Percentiles rank a stretch among this genome's conserved stretches.
Conservation (phyloP, 2,113 vertebrate genomes). For the Larimichthys polyactis region DNA sequence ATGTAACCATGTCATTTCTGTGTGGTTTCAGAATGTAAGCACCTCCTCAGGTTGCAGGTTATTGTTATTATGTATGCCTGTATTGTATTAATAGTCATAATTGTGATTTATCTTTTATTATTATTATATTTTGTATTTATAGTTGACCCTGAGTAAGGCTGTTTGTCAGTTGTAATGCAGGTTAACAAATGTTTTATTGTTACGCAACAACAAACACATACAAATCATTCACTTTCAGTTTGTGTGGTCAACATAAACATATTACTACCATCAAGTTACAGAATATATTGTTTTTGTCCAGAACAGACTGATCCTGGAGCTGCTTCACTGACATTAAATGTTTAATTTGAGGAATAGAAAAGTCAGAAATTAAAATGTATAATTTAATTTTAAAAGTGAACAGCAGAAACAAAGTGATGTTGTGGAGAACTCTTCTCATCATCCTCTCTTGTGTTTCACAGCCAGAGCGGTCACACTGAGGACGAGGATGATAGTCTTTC, state of each 20-base stretch:
- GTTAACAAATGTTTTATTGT: not conserved
- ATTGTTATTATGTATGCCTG: no score
- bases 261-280: not conserved
- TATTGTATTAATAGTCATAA: no score
- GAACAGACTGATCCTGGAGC: not conserved
- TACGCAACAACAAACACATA: not conserved
- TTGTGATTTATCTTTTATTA: no score
- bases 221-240: not conserved
- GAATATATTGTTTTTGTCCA: not conserved
- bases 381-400: rapidly evolving
- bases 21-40: no score
- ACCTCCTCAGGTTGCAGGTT: no score
- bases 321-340: not conserved
- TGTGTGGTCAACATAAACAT: not conserved
- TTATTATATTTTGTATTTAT: not conserved
- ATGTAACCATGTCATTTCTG: no score
- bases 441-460: slow-evolving; percentile 9
- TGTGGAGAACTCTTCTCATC: not conserved
- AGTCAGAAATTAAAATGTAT: not conserved
- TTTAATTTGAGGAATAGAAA: not conserved
- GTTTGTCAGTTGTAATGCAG: no score
- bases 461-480: slow-evolving; percentile 28
- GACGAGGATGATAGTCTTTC: slow-evolving; percentile 45
- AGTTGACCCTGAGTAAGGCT: no score
- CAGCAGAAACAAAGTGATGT: not conserved